Evolutionary conservation across 2,888 invertebrate genomes (phyloP).

Genomic region (Tinea pellionella): DNA sequence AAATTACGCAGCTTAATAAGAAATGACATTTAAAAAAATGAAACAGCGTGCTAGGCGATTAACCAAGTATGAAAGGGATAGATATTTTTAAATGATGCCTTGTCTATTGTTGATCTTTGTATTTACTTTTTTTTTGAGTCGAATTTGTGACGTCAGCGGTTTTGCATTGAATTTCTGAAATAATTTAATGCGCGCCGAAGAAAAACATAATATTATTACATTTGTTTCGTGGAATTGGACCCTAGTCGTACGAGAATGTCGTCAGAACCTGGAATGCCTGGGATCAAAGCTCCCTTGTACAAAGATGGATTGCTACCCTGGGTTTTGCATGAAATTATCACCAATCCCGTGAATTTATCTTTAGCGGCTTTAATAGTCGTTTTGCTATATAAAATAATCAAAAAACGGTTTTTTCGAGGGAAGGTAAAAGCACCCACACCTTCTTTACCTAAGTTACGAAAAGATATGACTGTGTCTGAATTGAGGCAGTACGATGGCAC

Average conservation of each 20-base stretch:
- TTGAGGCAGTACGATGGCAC: slow-evolving; percentile 86
- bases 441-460: slow-evolving; percentile 81
- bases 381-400: slow-evolving; percentile 76
- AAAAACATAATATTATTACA: background rate
- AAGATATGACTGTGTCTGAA: slow-evolving; percentile 91
- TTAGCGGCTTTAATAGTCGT: slow-evolving; percentile 73
- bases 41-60: background rate
- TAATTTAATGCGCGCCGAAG: background rate
- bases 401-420: slow-evolving; percentile 44
- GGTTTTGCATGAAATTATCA: slow-evolving; percentile 65
- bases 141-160: background rate
- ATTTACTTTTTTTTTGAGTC: background rate
- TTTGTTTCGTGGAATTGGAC: too few species aligned
- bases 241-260: background rate
- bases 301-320: slow-evolving; percentile 29
- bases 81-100: background rate
- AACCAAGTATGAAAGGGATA: background rate
- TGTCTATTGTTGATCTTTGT: slow-evolving; percentile 2
- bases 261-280: slow-evolving; percentile 38
- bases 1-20: background rate
- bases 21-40: background rate
- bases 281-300: slow-evolving; percentile 27
- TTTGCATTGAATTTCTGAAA: background rate
- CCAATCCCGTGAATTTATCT: slow-evolving; percentile 74
- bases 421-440: slow-evolving; percentile 32